Percentiles rank a stretch among this genome's conserved stretches.
phyloP scores from a whole-genome alignment of 30 jellyfish, hydroid and myxozoan genomes.

The Aurelia aurita region DNA sequence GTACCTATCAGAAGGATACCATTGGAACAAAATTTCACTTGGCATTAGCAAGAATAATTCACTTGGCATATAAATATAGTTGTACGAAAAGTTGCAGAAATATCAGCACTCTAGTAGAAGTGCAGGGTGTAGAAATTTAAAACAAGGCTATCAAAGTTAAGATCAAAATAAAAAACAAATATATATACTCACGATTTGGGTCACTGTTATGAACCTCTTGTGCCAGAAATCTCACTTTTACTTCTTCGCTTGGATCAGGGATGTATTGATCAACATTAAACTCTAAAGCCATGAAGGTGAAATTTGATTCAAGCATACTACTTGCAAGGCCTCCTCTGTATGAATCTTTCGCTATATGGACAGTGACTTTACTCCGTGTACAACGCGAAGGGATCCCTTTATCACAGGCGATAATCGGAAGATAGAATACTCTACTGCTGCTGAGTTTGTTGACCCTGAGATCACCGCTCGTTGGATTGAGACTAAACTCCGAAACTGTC shows the following conservation, averaged over 20 bases:
- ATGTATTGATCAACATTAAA: constrained; percentile 28
- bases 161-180: neutral
- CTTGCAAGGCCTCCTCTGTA: constrained; percentile 16
- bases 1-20: too few species aligned
- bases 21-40: too few species aligned
- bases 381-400: constrained; percentile 26
- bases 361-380: neutral
- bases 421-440: neutral
- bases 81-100: neutral
- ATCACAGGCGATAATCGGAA: constrained; percentile 43
- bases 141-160: neutral
- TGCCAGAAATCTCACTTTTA: constrained; percentile 29
- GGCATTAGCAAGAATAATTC: too few species aligned
- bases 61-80: too few species aligned
- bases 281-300: constrained; percentile 22
- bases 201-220: constrained; percentile 27
- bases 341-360: constrained; percentile 23
- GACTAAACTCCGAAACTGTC: constrained; percentile 12
- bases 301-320: constrained; percentile 13
- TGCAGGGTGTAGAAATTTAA: neutral
- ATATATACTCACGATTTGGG: constrained; percentile 26
- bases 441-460: constrained; percentile 28
- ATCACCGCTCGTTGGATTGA: constrained; percentile 50
- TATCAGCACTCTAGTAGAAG: neutral
- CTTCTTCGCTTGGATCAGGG: neutral